These are phyloP conservation scores for Spea bombifrons DNA, from an alignment of 2,113 vertebrate species.

Conservation along the genomic window DNA sequence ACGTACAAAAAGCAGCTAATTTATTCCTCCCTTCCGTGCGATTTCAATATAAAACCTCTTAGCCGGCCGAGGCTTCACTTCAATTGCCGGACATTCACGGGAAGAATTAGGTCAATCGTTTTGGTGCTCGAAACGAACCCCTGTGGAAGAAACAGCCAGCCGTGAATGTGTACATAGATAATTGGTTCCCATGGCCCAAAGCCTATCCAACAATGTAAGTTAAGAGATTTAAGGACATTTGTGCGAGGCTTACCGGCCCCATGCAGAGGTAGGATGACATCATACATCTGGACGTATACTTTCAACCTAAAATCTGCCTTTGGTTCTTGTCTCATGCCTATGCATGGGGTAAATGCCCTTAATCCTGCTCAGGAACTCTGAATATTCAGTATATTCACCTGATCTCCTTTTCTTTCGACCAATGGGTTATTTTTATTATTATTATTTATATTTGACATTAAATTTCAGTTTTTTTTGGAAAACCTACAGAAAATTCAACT, in stretches of 20 bases:
- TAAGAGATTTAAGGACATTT: slow-evolving; percentile 7
- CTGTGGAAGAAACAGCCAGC: neutral
- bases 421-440: no score
- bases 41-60: slow-evolving; percentile 1
- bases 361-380: slow-evolving; percentile 45
- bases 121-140: slow-evolving; percentile 15
- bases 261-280: slow-evolving; percentile 11
- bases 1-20: neutral
- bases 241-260: slow-evolving; percentile 8
- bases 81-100: slow-evolving; percentile 10
- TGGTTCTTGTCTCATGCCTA: slow-evolving; percentile 40
- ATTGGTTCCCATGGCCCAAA: slow-evolving; percentile 8
- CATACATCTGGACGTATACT: slow-evolving; percentile 16
- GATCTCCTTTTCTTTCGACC: neutral
- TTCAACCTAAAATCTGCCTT: slow-evolving; percentile 21
- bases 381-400: neutral
- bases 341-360: neutral
- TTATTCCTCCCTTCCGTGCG: slow-evolving; percentile 10
- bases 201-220: slow-evolving; percentile 32
- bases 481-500: no score
- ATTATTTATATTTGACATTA: no score
- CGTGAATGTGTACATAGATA: fast-evolving
- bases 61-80: slow-evolving; percentile 8
- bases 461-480: no score
- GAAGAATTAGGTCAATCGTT: slow-evolving; percentile 6